These are phyloP conservation scores for Seriola dumerili DNA, from an alignment of 2,113 vertebrate genomes.

Conservation along the genomic window DNA sequence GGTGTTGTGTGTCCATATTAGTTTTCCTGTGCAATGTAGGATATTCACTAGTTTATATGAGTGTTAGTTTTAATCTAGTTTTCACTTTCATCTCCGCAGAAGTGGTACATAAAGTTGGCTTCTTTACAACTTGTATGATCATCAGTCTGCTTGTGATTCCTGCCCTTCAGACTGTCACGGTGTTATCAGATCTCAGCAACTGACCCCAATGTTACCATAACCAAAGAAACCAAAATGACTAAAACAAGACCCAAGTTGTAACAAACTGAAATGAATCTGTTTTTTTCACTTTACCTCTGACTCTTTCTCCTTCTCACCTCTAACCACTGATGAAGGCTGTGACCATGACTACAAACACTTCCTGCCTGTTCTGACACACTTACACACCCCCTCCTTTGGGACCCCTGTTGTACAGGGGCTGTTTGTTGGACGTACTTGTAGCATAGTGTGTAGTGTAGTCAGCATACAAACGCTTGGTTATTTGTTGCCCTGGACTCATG, in stretches of 20 bases:
- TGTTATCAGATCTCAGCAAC: conserved; percentile 3
- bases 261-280: not conserved
- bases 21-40: not conserved
- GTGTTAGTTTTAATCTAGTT: not conserved
- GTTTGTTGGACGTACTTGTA: conserved; percentile 40
- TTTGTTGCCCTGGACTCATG: conserved; percentile 87
- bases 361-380: conserved; percentile 26
- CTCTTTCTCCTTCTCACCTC: conserved; percentile 8
- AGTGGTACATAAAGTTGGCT: not conserved
- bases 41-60: not conserved
- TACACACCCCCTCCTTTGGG: conserved; percentile 7
- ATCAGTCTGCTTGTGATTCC: not conserved
- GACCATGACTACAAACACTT: conserved; percentile 18
- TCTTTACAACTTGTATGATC: not conserved
- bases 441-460: conserved; percentile 32
- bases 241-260: not conserved
- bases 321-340: conserved; percentile 39
- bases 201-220: not conserved
- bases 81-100: not conserved
- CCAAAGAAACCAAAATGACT: not conserved
- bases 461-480: conserved; percentile 28
- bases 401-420: conserved; percentile 19
- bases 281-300: conserved; percentile 21
- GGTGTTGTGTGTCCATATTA: not conserved
- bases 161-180: not conserved